phyloP scores from a whole-genome alignment of 2,113 vertebrate species.

The Strigops habroptila region DNA sequence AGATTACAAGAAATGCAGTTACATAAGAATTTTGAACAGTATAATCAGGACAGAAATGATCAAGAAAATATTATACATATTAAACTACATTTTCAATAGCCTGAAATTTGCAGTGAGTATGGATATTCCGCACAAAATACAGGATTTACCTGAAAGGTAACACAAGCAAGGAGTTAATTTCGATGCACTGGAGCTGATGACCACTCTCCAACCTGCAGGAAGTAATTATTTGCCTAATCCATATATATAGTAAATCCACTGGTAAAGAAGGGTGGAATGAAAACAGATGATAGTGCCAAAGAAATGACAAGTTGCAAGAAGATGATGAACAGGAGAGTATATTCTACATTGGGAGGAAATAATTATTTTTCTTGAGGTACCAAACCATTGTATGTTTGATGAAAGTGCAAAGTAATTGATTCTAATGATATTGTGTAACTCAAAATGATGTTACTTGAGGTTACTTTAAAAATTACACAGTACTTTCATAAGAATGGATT shows the following conservation, averaged over 20 bases:
- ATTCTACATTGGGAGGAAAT: neutral
- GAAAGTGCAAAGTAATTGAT: neutral
- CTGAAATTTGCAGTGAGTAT: neutral
- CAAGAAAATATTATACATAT: neutral
- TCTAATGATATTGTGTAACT: neutral
- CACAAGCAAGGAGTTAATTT: neutral
- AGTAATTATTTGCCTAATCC: neutral
- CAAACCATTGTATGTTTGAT: neutral
- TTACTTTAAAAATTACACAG: neutral
- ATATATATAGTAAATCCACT: neutral
- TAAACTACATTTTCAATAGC: neutral
- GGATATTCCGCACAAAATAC: neutral
- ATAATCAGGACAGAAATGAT: neutral
- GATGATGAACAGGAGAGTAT: neutral
- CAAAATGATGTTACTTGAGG: neutral
- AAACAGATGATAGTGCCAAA: neutral
- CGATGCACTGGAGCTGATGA: neutral
- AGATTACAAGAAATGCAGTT: neutral
- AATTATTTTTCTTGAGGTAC: neutral
- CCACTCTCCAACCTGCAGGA: neutral
- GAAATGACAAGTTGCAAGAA: neutral
- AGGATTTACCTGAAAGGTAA: neutral
- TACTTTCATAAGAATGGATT: neutral
- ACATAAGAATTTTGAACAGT: neutral
- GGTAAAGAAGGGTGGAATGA: neutral